Evolutionary conservation across 2,797 vertebrate genomes (phyloP), one percentile per base, ranked within the genome.

Genomic region (Helostoma temminkii): DNA sequence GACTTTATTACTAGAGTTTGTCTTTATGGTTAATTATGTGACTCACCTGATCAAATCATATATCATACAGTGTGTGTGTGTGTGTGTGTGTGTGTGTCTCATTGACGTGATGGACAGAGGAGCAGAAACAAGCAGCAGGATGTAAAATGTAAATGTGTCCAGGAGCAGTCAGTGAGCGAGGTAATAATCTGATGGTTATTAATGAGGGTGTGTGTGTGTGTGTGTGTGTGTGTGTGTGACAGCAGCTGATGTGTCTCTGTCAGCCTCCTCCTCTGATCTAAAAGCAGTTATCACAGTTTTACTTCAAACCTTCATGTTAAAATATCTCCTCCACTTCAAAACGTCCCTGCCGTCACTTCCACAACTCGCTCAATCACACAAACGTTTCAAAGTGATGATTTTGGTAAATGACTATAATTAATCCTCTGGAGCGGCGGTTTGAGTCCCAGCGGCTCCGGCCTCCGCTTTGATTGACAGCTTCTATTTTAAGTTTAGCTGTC

Each of bases 341-440:
- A 37, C 28, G 8, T 30, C 28, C 2, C 24, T 18, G 41, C 48
- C 28, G 4, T 50, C 48, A 50, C 2, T 37, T 43, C 21, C 48
- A 42, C 34, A 7, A n/a, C 42, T 28, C 32, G 36, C 36, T 65
- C 62, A 2, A 32, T 75, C 62, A 66, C 54, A 5, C 1, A 1
- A 24, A n/a, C 49, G 2, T 36, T 80, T 83, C 74, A 81, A 81
- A 84, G 71, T 24, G 45, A 15, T 16, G 36, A 24, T 76, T 76
- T 79, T 49, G 61, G 54, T 70, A 71, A 77, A 77, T 47, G 74
- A 80, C 65, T 83, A 80, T 86, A 81, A 85, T 86, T 83, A 83
- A 66, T 82, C 65, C 67, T 71, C 37, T 36, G 7, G 37, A 53
- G 78, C 66, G 53, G 0, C 53, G 22, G 24, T 52, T 16, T 8